phyloP scores from a whole-genome alignment of 1,140 invertebrate species.

The Drosophila ficusphila region DNA sequence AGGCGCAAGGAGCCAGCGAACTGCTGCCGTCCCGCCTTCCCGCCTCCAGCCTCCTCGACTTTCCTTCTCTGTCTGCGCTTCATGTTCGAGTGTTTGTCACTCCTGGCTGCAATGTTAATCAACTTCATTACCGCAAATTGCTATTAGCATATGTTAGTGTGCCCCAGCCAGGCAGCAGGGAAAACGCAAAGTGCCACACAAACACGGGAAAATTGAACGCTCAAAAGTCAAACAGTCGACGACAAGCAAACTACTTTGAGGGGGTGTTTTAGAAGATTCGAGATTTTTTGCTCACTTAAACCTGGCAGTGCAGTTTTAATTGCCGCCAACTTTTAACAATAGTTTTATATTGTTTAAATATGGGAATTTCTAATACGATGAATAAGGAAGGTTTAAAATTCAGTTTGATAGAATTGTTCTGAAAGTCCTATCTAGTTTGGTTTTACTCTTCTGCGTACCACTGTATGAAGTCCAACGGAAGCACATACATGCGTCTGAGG shows the following conservation, averaged over 20 bases:
- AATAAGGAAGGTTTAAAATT: background rate
- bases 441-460: background rate
- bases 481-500: slow-evolving; percentile 9
- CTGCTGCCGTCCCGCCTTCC: slow-evolving; percentile 1
- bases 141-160: slow-evolving; percentile 82
- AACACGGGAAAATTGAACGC: background rate
- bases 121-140: slow-evolving; percentile 82
- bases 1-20: slow-evolving; percentile 49
- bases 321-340: too few species aligned
- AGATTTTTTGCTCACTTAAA: too few species aligned
- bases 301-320: too few species aligned
- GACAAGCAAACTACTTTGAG: background rate
- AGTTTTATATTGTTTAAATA: too few species aligned
- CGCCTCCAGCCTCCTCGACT: slow-evolving; percentile 2
- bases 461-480: background rate
- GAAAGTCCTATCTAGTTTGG: background rate
- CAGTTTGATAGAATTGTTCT: too few species aligned
- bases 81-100: slow-evolving; percentile 71
- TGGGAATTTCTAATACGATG: too few species aligned
- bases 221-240: background rate
- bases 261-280: too few species aligned
- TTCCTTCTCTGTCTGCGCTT: slow-evolving; percentile 11
- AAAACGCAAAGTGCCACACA: background rate
- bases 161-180: slow-evolving; percentile 21
- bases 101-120: slow-evolving; percentile 81